Base-by-base conservation (phyloP, 1,140 invertebrate genomes). In the Panonychus citri region DNA sequence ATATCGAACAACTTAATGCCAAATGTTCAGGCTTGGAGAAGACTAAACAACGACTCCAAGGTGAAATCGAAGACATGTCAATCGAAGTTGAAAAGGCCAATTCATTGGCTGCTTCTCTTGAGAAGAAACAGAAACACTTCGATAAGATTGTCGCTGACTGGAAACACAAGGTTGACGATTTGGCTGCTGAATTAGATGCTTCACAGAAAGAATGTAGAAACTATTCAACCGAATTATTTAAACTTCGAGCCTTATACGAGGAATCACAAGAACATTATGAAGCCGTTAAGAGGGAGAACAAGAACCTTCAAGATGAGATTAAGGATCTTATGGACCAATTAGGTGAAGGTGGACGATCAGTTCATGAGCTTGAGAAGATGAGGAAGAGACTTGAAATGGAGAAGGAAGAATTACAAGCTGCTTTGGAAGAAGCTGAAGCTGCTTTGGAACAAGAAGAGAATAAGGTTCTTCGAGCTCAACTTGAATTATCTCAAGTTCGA, bases 41-140 rank as follows among this genome's bases (percentile, higher is more conserved):
- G 78, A 89, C 85, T 69, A 96, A 96, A 73, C 82, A 89, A 72
- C 80, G 93, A 63, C 77, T 98, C 62, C 79, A 86, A 62, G 93
- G 88, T 61, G 93, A 99, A 74, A 82, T 99, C 64, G 95, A 99
- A 71, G 95, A 99, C 70, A 77, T 97, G 63, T 85, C 89, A 73
- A 79, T 96, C 65, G 94, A 98, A 74, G 89, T 96, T 65, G 93
- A 99, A 73, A 81, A 72, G 64, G 86, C 91, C 53, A 91, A 86
- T 55, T 81, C 87, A 49, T 84, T 95, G 66, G 89, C 91, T 66
- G 86, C 86, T 68, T 82, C 87, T 57, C 82, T 95, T 62, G 94
- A 99, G 74, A 98, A 98, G 85, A 97, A 96, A 75, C 91, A 97
- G 75, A 95, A 96, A 75, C 85, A 85, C 63, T 97, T 98, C 76